Evolutionary conservation across 2,797 vertebrate genomes (phyloP).

Genomic region (Delichon dasypus): DNA sequence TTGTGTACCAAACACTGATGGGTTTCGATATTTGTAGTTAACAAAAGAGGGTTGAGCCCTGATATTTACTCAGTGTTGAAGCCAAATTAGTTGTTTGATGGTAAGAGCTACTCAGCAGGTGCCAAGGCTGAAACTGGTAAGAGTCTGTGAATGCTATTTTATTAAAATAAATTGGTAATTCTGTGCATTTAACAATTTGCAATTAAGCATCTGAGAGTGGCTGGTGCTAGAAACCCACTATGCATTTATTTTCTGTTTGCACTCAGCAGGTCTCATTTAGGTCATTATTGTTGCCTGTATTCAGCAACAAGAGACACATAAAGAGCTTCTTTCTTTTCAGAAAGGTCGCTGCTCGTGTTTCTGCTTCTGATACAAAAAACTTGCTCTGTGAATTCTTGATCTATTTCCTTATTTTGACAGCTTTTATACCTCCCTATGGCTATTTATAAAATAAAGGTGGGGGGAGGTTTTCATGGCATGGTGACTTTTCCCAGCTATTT

Average conservation of each 20-base stretch:
- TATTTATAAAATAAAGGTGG: slow-evolving; percentile 6
- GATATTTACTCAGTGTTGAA: not conserved
- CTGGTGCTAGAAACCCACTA: not conserved
- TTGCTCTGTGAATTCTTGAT: not conserved
- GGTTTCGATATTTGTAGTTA: not conserved
- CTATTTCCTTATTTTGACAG: slow-evolving; percentile 20
- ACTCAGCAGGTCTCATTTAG: slow-evolving; percentile 11
- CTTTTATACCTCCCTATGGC: not conserved
- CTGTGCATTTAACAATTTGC: not conserved
- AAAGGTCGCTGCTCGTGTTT: not conserved
- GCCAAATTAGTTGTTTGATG: not conserved
- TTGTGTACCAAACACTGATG: not conserved
- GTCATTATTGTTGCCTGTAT: not conserved
- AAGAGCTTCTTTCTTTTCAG: slow-evolving; percentile 9
- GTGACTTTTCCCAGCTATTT: slow-evolving; percentile 21
- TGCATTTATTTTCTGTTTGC: slow-evolving; percentile 22
- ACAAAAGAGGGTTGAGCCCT: not conserved
- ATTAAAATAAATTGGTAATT: not conserved
- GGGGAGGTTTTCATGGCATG: not conserved
- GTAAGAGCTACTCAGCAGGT: not conserved
- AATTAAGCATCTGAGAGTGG: not conserved
- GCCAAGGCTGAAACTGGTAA: not conserved
- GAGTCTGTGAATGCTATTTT: not conserved
- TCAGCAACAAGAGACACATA: slow-evolving; percentile 24
- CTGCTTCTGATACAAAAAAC: not conserved